Percentiles rank a stretch among this genome's conserved stretches.
Evolutionary conservation across 2,113 vertebrate genomes (phyloP).

Genomic region (Semicossyphus pulcher): DNA sequence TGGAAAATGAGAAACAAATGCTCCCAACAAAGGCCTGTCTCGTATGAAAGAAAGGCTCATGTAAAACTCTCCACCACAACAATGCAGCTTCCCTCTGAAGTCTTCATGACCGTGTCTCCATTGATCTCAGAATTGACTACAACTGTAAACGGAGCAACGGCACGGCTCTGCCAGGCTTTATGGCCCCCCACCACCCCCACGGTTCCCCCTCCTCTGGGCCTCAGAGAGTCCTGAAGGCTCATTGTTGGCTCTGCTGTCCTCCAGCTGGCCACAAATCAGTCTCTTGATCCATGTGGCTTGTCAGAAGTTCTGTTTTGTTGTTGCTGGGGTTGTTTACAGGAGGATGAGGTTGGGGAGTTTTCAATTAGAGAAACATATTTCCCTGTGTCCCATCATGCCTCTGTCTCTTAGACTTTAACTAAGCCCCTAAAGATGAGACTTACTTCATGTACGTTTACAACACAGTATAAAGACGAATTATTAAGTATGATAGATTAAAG

Average conservation of each 20-base stretch:
- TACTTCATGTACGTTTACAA: slow-evolving; percentile 2
- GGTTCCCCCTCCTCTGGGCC: slow-evolving; percentile 34
- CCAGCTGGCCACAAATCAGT: slow-evolving; percentile 47
- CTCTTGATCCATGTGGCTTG: slow-evolving; percentile 49
- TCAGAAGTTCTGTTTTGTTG: slow-evolving; percentile 74
- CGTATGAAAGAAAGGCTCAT: slow-evolving; percentile 35
- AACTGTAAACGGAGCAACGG: slow-evolving; percentile 50
- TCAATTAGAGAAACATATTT: slow-evolving; percentile 46
- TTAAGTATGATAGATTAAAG: slow-evolving; percentile 37
- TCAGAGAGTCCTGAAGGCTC: slow-evolving; percentile 47
- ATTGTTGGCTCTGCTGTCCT: slow-evolving; percentile 60
- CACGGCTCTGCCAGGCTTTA: slow-evolving; percentile 18
- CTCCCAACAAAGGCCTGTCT: slow-evolving; percentile 49
- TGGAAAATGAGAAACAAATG: slow-evolving; percentile 79
- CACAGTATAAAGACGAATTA: slow-evolving; percentile 41
- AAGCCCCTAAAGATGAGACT: not conserved
- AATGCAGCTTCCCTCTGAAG: slow-evolving; percentile 70
- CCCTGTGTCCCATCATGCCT: slow-evolving; percentile 24
- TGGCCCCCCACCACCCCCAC: not conserved
- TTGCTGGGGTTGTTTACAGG: slow-evolving; percentile 65
- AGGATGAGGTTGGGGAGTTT: slow-evolving; percentile 59
- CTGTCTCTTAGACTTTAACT: not conserved
- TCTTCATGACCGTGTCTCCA: slow-evolving; percentile 45
- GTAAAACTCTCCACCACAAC: slow-evolving; percentile 67
- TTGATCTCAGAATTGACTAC: slow-evolving; percentile 62